Evolutionary conservation across 2,888 invertebrate genomes (phyloP), one percentile per base, ranked within the genome.

Genomic region (Drosophila austrosaltans): DNA sequence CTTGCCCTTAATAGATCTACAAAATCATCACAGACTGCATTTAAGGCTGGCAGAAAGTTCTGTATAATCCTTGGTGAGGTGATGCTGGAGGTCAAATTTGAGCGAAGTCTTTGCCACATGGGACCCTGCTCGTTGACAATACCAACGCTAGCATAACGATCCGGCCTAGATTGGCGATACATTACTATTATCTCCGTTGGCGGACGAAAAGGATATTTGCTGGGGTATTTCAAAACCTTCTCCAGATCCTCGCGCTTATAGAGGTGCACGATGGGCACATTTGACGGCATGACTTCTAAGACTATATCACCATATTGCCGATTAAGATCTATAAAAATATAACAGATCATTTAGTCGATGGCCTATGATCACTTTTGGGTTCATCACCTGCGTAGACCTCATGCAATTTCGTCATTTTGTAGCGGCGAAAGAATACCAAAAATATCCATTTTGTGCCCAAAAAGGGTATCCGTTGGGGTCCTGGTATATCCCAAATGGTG

Each of bases 51-150:
- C 69, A 96, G 93, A 90, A 97, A 96, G 44, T 94, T 94, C 78
- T 95, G 94, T 91, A 97, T 95, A 0, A 96, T 96, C 79, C 94
- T 94, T 0, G 96, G 95, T 78, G 96, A 97, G 40, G 95, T 96
- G 77, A 97, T 93, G 87, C 95, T 95, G 2, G 95, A 94, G 0
- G 97, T 97, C 61, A 97, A 93, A 66, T 95, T 94, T 8, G 94
- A 93, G 25, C 97, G 94, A 5, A 97, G 93, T 76, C 94, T 94
- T 73, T 95, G 94, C 97, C 97, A 97, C 72, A 94, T 94, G 81
- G 95, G 95, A 5, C 97, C 97, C 94, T 96, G 95, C 95, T 96
- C 96, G 91, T 97, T 97, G 36, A 96, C 96, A 61, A 97, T 94
- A 78, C 97, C 97, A 28, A 95, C 94, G 76, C 96, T 96, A 36